Conservation (phyloP, 2,797 vertebrate genomes). For the Gallirallus australis region DNA sequence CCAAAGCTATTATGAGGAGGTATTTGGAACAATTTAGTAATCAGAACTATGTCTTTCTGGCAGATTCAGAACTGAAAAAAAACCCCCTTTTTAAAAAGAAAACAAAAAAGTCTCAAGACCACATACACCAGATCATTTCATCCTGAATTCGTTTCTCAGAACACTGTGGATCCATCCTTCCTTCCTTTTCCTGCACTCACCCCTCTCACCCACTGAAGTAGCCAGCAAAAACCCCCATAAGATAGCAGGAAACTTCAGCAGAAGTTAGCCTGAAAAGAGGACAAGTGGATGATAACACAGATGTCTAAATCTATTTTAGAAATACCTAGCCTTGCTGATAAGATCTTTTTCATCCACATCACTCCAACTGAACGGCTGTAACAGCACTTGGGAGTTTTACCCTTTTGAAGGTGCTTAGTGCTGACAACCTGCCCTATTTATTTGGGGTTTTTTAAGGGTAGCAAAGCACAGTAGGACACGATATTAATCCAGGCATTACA, state of each 20-base stretch:
- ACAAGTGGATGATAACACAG: background rate
- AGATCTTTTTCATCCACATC: background rate
- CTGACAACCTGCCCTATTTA: background rate
- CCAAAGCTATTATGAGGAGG: constrained; percentile 21
- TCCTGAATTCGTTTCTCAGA: background rate
- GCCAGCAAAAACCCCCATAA: background rate
- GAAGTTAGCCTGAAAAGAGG: background rate
- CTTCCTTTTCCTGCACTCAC: background rate
- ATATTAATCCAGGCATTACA: background rate
- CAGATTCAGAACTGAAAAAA: background rate
- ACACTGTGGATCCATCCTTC: background rate
- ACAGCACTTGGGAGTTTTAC: background rate
- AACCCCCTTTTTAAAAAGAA: background rate
- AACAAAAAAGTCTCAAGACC: background rate
- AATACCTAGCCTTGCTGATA: background rate
- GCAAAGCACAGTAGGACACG: background rate
- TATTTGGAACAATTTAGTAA: constrained; percentile 24
- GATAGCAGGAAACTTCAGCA: background rate
- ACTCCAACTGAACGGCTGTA: background rate
- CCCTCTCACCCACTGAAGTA: background rate
- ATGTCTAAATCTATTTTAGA: background rate
- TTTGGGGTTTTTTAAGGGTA: background rate
- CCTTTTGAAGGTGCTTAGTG: background rate
- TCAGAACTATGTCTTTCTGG: background rate
- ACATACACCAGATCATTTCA: background rate